Conservation (phyloP, 1,140 invertebrate genomes). For the Eriocheir sinensis region DNA sequence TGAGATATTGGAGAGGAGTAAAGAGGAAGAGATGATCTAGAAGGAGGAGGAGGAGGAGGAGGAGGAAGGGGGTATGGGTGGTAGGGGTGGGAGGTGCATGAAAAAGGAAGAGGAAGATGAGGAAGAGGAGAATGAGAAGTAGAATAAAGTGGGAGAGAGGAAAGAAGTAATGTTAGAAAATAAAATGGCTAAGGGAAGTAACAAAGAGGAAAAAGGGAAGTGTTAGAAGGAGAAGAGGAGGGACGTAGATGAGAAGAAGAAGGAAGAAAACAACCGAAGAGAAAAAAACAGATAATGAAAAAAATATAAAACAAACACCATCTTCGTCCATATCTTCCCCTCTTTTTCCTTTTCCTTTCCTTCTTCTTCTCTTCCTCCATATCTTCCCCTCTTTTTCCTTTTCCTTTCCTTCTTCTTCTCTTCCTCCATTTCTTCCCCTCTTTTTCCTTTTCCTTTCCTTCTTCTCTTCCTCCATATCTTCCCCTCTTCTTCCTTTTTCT, state of each 20-base stretch:
- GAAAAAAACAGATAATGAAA: neutral
- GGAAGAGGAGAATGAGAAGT: neutral
- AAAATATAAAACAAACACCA: no score
- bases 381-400: neutral
- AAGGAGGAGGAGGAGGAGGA: neutral
- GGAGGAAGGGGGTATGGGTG: no score
- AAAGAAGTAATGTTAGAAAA: neutral
- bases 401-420: neutral
- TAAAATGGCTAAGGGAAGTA: neutral
- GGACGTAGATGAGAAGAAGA: neutral
- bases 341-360: neutral
- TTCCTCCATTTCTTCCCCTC: neutral
- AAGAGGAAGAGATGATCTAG: neutral
- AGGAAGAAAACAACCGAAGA: neutral
- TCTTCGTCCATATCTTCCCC: no score
- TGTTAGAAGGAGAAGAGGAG: neutral
- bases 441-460: neutral
- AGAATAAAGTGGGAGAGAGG: neutral
- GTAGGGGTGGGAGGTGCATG: no score
- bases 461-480: neutral
- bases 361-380: neutral
- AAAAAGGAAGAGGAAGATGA: neutral
- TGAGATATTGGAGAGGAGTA: no score
- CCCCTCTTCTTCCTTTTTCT: neutral
- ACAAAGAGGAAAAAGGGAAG: neutral